phyloP scores from a whole-genome alignment of 37 sponge, comb jelly and placozoan species.

The Geodia barretti region DNA sequence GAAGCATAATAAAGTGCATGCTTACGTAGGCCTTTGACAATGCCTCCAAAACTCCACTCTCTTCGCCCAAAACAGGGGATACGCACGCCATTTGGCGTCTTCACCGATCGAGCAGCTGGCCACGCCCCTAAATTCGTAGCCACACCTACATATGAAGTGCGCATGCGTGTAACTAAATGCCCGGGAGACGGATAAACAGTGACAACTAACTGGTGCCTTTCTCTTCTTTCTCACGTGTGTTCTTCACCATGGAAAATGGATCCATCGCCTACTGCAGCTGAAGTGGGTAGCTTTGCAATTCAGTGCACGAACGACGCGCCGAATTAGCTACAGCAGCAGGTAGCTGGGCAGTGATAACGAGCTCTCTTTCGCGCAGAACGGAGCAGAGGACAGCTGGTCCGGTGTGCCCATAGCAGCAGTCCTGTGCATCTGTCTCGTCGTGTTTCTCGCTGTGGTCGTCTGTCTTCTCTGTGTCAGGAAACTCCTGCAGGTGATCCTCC shows the following conservation, averaged over 20 bases:
- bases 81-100: not conserved
- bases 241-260: not conserved
- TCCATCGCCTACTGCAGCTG: not conserved
- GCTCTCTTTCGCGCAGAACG: too few species aligned
- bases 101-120: too few species aligned
- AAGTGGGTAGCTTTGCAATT: too few species aligned
- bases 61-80: not conserved
- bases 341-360: too few species aligned
- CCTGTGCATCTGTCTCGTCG: conserved; percentile 19
- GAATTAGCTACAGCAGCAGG: too few species aligned
- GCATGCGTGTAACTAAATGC: not conserved
- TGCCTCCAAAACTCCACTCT: conserved; percentile 16
- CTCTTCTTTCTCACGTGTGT: too few species aligned
- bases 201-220: too few species aligned
- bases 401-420: conserved; percentile 54
- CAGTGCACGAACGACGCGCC: too few species aligned
- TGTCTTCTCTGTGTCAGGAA: conserved; percentile 14
- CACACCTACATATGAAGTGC: not conserved
- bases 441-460: conserved; percentile 22
- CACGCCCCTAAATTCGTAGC: too few species aligned
- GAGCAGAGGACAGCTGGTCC: not conserved
- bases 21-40: conserved; percentile 30
- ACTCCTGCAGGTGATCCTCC: conserved; percentile 33
- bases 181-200: not conserved
- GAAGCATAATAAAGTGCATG: not conserved